Percentiles rank a stretch among this genome's conserved stretches.
These are phyloP conservation scores for Cyprinodon brontotheroides DNA, from an alignment of 2,113 vertebrate species.

Conservation along the genomic window DNA sequence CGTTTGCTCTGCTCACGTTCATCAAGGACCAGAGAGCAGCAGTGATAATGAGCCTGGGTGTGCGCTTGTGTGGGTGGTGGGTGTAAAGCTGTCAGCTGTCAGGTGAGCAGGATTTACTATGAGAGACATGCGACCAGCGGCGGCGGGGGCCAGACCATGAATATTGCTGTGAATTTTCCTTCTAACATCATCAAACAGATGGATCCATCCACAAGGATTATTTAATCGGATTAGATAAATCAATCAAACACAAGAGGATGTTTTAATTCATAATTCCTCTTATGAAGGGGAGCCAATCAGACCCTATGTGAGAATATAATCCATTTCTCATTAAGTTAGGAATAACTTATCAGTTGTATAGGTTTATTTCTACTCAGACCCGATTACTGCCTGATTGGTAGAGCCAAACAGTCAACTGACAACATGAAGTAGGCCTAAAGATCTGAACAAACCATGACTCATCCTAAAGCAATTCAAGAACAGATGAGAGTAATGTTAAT, in stretches of 20 bases:
- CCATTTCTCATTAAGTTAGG: not conserved
- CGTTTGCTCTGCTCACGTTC: constrained; percentile 50
- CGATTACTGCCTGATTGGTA: not conserved
- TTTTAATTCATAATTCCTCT: no score
- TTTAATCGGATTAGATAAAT: not conserved
- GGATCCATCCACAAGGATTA: not conserved
- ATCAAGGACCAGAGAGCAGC: constrained; percentile 50
- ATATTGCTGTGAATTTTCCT: not conserved
- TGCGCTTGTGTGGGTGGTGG: constrained; percentile 33
- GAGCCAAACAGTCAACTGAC: not conserved
- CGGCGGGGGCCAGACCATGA: not conserved
- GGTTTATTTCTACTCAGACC: not conserved
- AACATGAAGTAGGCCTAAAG: not conserved
- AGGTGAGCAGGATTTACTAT: constrained; percentile 61
- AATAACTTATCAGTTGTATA: no score
- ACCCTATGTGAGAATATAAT: not conserved
- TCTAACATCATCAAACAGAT: not conserved
- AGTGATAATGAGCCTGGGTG: constrained; percentile 55
- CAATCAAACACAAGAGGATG: no score
- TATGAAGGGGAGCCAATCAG: no score
- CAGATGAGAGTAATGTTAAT: not conserved
- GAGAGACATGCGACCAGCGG: constrained; percentile 48
- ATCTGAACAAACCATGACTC: not conserved
- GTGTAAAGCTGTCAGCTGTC: constrained; percentile 55
- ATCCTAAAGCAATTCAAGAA: not conserved